These are phyloP conservation scores for Natator depressus DNA, from an alignment of 2,113 vertebrate species.

Conservation along the genomic window DNA sequence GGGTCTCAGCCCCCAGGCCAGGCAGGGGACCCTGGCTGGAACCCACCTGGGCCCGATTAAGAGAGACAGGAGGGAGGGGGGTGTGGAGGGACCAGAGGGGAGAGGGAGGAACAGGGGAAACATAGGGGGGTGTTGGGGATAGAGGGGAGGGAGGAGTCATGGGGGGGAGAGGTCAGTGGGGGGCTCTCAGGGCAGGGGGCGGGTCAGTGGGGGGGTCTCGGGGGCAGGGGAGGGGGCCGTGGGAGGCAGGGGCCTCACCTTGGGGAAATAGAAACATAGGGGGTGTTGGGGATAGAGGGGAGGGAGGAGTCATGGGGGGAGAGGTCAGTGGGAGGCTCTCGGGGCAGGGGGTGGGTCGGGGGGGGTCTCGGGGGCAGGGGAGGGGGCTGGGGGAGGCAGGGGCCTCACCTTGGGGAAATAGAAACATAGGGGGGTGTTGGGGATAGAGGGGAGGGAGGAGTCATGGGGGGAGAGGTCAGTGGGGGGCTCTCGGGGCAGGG, in stretches of 20 bases:
- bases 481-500: neutral
- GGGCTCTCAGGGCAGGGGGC: neutral
- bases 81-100: neutral
- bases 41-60: no score
- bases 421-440: slow-evolving; percentile 50
- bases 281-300: no score
- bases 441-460: no score
- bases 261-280: slow-evolving; percentile 82
- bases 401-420: slow-evolving; percentile 77
- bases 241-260: slow-evolving; percentile 73
- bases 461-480: no score
- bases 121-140: accelerated
- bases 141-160: neutral
- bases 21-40: no score
- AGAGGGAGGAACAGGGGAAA: no score
- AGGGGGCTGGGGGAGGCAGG: no score
- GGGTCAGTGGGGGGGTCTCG: no score
- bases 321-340: neutral
- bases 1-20: no score
- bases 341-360: neutral
- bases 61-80: neutral
- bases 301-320: no score
- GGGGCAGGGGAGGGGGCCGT: neutral
- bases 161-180: no score
- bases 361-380: no score